Percentiles rank a stretch among this genome's conserved stretches.
Evolutionary conservation across 2,113 vertebrate species (phyloP).

Genomic region (Megaceryle torquata): DNA sequence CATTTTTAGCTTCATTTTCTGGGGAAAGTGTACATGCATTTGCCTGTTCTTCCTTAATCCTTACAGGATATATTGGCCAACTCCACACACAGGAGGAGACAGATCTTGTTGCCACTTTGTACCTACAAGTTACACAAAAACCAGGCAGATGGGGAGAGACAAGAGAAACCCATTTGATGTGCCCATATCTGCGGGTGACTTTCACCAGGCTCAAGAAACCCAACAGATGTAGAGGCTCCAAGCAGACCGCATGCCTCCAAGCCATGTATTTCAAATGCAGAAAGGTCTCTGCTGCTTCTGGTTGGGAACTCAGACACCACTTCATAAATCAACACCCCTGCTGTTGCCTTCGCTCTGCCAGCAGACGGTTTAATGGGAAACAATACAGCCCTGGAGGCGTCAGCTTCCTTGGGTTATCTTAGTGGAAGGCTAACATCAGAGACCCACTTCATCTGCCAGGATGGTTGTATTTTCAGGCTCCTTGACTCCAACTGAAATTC

Average conservation of each 20-base stretch:
- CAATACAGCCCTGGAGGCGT: background rate
- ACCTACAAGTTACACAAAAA: background rate
- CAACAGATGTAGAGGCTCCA: fast-evolving
- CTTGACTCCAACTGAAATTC: background rate
- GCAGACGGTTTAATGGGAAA: background rate
- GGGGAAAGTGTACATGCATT: fast-evolving
- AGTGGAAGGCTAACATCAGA: background rate
- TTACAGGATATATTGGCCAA: background rate
- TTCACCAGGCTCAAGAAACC: background rate
- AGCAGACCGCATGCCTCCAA: background rate
- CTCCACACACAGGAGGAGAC: background rate
- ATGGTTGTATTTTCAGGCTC: background rate
- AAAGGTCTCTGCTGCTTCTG: background rate
- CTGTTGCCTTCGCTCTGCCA: background rate
- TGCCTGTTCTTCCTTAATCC: background rate
- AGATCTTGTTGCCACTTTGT: background rate
- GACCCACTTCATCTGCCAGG: background rate
- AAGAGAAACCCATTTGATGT: background rate
- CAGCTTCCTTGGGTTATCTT: background rate
- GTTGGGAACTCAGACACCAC: background rate
- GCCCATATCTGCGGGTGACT: background rate
- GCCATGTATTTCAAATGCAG: background rate
- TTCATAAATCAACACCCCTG: slow-evolving; percentile 14
- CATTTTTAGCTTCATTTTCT: background rate
- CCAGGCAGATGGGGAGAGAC: background rate